Conservation (phyloP, 2,113 vertebrate species). For the Galbula dea region DNA sequence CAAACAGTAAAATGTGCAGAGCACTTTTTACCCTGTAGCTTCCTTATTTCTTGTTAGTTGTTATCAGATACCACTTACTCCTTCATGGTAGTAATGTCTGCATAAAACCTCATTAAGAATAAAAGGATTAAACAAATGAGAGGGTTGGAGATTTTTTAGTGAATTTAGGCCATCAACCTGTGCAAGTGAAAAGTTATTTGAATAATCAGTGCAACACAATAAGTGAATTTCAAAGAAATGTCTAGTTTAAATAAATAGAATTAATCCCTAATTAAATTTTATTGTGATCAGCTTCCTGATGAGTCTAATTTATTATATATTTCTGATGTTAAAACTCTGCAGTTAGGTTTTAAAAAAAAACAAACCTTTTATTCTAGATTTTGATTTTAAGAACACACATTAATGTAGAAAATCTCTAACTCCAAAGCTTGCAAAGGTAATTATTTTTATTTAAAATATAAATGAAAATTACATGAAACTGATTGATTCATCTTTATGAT, state of each 20-base stretch:
- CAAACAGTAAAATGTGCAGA: constrained; percentile 31
- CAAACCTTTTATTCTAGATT: not conserved
- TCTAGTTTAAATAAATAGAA: constrained; percentile 60
- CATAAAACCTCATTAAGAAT: not conserved
- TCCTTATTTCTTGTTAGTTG: constrained; percentile 35
- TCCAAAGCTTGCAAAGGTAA: not conserved
- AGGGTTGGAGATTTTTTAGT: not conserved
- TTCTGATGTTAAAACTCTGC: not conserved
- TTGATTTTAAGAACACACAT: not conserved
- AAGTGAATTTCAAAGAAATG: constrained; percentile 28
- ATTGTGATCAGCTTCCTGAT: constrained; percentile 51
- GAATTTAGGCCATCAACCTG: not conserved
- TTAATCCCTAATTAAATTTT: constrained; percentile 27
- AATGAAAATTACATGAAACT: not conserved
- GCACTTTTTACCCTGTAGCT: constrained; percentile 28
- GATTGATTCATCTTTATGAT: not conserved
- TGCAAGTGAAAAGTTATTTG: constrained; percentile 15
- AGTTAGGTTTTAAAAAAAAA: not conserved
- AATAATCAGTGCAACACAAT: constrained; percentile 34
- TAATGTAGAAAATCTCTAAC: not conserved
- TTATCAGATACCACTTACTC: constrained; percentile 25
- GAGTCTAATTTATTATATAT: constrained; percentile 19
- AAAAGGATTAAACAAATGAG: not conserved
- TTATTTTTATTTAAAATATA: not conserved
- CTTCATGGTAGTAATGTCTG: not conserved